Evolutionary conservation across 2,113 vertebrate genomes (phyloP).

Genomic region (Columba janthina): DNA sequence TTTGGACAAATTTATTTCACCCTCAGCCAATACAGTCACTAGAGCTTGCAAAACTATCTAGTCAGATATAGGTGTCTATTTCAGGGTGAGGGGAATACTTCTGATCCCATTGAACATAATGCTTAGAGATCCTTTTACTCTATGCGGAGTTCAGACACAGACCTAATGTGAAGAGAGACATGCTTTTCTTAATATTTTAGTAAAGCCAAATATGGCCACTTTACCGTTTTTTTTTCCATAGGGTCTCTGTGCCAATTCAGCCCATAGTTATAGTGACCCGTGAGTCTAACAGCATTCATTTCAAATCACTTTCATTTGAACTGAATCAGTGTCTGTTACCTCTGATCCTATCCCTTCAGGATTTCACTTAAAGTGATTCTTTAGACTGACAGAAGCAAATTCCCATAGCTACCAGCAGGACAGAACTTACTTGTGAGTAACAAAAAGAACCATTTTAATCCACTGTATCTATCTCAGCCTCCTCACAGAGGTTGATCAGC

Average conservation of each 20-base stretch:
- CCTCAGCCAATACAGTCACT: neutral
- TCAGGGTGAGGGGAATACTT: neutral
- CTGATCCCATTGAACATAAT: neutral
- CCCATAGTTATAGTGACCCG: neutral
- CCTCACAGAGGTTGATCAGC: neutral
- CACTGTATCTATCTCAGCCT: neutral
- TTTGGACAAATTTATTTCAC: neutral
- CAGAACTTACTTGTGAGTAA: neutral
- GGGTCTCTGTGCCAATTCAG: neutral
- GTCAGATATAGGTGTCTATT: neutral
- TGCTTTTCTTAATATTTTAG: neutral
- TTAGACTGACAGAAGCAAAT: neutral
- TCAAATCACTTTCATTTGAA: neutral
- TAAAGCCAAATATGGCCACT: neutral
- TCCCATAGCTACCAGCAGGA: neutral
- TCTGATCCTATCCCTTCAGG: neutral
- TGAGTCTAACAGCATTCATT: neutral
- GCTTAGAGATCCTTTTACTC: neutral
- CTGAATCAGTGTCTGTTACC: neutral
- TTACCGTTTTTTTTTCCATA: neutral
- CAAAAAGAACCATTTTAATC: neutral
- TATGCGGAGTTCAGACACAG: neutral
- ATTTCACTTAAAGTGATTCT: neutral
- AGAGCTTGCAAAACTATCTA: neutral
- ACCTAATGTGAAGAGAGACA: neutral